Conservation (phyloP, 2,888 invertebrate species). For the Lottia scabra region DNA sequence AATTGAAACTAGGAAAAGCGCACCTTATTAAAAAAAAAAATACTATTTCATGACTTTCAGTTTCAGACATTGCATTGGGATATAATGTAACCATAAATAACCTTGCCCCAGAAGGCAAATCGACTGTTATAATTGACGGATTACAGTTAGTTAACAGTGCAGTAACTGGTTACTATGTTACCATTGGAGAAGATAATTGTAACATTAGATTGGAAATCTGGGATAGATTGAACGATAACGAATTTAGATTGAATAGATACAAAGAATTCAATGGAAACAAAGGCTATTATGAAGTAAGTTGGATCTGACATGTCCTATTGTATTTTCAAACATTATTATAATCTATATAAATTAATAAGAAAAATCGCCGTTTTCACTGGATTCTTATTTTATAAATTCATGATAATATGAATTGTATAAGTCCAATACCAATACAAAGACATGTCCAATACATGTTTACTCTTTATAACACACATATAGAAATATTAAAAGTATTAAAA, state of each 20-base stretch:
- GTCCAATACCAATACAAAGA: no score
- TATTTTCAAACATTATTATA: no score
- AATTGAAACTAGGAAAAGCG: no score
- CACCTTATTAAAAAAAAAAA: no score
- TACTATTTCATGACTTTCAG: no score
- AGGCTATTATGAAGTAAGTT: conserved; percentile 6
- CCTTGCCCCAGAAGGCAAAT: not conserved
- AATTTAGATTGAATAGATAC: not conserved
- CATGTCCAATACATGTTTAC: no score
- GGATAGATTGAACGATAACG: not conserved
- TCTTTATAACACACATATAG: no score
- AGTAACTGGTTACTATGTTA: conserved; percentile 7
- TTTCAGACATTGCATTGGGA: conserved; percentile 2
- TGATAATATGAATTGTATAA: no score
- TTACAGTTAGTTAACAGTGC: not conserved
- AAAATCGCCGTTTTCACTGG: no score
- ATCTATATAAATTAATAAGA: no score
- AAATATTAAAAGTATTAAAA: no score
- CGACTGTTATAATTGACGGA: conserved; percentile 8
- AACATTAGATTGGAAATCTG: conserved; percentile 14
- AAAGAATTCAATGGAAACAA: not conserved
- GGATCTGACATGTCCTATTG: not conserved
- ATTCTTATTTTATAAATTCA: no score
- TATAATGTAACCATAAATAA: conserved; percentile 1
- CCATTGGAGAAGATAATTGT: conserved; percentile 5